phyloP scores from a whole-genome alignment of 30 jellyfish, hydroid and myxozoan genomes.

The Hydractinia echinata region DNA sequence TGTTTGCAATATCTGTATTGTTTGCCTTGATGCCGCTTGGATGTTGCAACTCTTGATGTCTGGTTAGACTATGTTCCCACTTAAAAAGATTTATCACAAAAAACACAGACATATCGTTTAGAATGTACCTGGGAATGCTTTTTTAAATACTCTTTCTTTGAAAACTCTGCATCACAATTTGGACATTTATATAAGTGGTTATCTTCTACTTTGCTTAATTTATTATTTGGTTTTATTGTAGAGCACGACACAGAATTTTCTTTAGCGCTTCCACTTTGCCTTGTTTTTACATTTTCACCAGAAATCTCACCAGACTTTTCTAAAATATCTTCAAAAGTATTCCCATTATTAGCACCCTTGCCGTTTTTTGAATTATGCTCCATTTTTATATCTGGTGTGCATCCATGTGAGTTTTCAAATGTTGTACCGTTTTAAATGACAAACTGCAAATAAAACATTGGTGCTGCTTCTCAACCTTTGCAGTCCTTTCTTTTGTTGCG shows the following conservation, averaged over 20 bases:
- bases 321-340: background rate
- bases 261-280: too few relatives aligned
- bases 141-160: background rate
- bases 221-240: background rate
- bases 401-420: background rate
- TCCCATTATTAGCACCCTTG: background rate
- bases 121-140: background rate
- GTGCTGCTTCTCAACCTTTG: background rate
- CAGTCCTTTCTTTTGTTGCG: background rate
- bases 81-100: constrained; percentile 1
- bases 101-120: background rate
- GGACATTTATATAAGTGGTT: background rate
- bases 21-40: background rate
- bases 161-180: background rate
- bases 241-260: too few relatives aligned
- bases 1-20: too few relatives aligned
- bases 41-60: constrained; percentile 14
- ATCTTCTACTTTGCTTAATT: background rate
- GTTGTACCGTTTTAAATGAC: background rate
- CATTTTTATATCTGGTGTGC: background rate
- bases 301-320: background rate
- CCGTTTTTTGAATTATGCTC: background rate
- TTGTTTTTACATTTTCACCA: background rate
- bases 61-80: constrained; percentile 9
- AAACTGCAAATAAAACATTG: background rate